These are phyloP conservation scores for Leptinotarsa haldemani DNA, from an alignment of 2,888 invertebrate genomes.

Conservation along the genomic window DNA sequence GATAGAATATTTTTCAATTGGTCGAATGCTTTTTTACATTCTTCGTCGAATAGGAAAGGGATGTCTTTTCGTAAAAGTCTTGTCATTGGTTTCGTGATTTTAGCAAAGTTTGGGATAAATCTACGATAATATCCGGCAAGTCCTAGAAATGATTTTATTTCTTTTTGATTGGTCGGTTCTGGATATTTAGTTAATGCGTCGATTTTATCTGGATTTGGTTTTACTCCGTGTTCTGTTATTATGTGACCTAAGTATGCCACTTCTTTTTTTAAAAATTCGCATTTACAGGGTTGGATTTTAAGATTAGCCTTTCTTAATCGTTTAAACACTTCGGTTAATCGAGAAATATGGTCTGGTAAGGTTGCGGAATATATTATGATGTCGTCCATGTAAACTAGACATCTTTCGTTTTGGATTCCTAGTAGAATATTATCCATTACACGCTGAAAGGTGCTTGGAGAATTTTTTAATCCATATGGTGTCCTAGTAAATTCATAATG, in stretches of 20 bases:
- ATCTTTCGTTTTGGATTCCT: neutral
- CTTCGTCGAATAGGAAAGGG: constrained; percentile 27
- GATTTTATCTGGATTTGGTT: constrained; percentile 41
- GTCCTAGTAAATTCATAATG: constrained; percentile 8
- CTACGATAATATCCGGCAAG: constrained; percentile 43
- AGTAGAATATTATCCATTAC: neutral
- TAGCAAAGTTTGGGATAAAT: constrained; percentile 43
- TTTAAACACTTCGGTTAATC: constrained; percentile 44
- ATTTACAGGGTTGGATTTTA: too few species aligned
- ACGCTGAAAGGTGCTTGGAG: neutral
- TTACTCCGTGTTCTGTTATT: constrained; percentile 41
- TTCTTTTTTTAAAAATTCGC: constrained; percentile 31
- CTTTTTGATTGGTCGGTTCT: constrained; percentile 37
- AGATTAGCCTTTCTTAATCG: too few species aligned
- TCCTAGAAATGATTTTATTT: constrained; percentile 47
- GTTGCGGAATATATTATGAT: constrained; percentile 1
- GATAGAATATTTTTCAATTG: constrained; percentile 36
- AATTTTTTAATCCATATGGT: neutral
- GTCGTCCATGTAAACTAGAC: neutral
- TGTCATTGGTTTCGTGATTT: constrained; percentile 42
- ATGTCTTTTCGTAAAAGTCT: constrained; percentile 41
- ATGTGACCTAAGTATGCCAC: constrained; percentile 44
- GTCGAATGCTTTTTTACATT: constrained; percentile 44
- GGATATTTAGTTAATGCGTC: constrained; percentile 38
- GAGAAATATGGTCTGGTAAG: constrained; percentile 12